phyloP scores from a whole-genome alignment of 1,140 invertebrate genomes.

The Oryctes rhinoceros region DNA sequence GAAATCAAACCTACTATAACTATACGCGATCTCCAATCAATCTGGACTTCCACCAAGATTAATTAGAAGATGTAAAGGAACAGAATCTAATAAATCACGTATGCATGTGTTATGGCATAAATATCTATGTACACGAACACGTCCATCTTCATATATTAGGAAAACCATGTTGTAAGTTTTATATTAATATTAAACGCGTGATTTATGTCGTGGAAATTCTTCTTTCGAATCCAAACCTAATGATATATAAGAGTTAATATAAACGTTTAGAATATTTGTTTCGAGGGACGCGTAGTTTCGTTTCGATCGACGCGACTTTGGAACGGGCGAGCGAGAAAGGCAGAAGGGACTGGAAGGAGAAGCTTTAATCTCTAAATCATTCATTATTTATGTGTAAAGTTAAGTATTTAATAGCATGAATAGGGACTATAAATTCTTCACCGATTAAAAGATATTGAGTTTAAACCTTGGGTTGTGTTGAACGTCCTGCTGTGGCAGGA shows the following conservation, averaged over 20 bases:
- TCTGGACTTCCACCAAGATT: no score
- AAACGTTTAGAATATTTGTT: conserved; percentile 15
- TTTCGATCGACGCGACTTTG: not conserved
- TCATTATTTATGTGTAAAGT: conserved; percentile 41
- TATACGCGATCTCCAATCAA: no score
- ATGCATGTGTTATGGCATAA: not conserved
- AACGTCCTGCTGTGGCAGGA: conserved; percentile 37
- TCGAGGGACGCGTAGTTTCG: not conserved
- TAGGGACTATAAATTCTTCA: conserved; percentile 39
- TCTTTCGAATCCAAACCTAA: not conserved
- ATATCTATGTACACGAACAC: not conserved
- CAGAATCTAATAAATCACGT: not conserved
- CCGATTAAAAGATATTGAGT: conserved; percentile 40
- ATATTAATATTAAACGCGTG: not conserved
- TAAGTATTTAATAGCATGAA: conserved; percentile 41
- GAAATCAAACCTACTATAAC: no score
- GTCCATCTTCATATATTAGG: not conserved
- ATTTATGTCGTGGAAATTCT: not conserved
- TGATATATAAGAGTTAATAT: not conserved
- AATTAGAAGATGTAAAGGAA: no score
- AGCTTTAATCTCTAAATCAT: conserved; percentile 38
- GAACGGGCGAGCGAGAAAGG: not conserved
- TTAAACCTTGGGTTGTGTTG: conserved; percentile 23
- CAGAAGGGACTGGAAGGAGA: not conserved
- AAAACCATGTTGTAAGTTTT: not conserved